phyloP scores from a whole-genome alignment of 2,113 vertebrate genomes.

The Urocitellus parryii region DNA sequence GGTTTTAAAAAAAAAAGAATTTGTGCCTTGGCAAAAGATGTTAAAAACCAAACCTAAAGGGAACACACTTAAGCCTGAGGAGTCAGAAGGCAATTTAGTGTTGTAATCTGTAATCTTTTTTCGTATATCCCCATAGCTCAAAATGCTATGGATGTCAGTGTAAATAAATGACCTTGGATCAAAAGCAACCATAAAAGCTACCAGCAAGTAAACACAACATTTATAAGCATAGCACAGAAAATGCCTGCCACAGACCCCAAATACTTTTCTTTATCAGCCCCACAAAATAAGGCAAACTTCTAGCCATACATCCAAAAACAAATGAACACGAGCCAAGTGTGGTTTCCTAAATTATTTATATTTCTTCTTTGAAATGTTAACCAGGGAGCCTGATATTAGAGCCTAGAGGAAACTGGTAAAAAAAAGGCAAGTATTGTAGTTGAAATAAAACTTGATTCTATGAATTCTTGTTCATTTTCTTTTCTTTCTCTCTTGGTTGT shows the following conservation, averaged over 20 bases:
- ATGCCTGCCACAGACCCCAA: neutral
- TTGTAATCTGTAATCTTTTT: neutral
- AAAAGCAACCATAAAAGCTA: slow-evolving; percentile 42
- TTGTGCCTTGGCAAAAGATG: neutral
- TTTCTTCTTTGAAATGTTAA: slow-evolving; percentile 17
- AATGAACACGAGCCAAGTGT: neutral
- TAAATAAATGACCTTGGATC: slow-evolving; percentile 38
- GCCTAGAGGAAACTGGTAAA: neutral
- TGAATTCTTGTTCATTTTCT: neutral
- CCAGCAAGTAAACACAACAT: neutral
- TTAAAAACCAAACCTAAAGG: neutral
- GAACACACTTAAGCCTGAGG: neutral
- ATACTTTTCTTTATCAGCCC: slow-evolving; percentile 1
- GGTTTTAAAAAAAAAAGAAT: slow-evolving; percentile 12
- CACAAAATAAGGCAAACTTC: neutral
- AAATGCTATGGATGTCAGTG: slow-evolving; percentile 32
- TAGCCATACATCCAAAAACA: neutral
- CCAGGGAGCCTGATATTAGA: neutral
- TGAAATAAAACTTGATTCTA: neutral
- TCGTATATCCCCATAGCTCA: neutral
- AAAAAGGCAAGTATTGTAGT: neutral
- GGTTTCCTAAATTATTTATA: neutral
- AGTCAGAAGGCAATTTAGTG: slow-evolving; percentile 51
- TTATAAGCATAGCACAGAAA: slow-evolving; percentile 25
- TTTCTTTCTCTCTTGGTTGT: neutral